Evolutionary conservation across 2,888 invertebrate genomes (phyloP).

Genomic region (Ditula angustiorana): DNA sequence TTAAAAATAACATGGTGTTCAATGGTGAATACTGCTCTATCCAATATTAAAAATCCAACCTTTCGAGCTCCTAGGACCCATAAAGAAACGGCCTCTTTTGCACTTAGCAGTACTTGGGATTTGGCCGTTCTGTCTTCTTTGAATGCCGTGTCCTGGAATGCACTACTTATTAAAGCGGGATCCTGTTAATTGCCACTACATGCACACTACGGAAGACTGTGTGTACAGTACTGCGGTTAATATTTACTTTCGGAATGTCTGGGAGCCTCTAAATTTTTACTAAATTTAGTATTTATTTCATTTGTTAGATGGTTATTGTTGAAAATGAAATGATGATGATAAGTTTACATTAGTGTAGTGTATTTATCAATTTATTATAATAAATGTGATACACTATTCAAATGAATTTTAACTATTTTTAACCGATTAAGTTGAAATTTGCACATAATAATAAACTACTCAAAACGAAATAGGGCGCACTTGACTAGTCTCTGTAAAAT

Average conservation of each 20-base stretch:
- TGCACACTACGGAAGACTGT: constrained; percentile 65
- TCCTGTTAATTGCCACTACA: constrained; percentile 80
- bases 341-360: not conserved
- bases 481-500: too few species aligned
- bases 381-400: not conserved
- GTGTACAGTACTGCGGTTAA: constrained; percentile 45
- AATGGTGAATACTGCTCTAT: constrained; percentile 59
- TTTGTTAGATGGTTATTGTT: not conserved
- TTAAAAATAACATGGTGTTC: constrained; percentile 48
- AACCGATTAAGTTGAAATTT: too few species aligned
- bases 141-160: constrained; percentile 90
- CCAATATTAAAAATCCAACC: constrained; percentile 86
- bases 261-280: not conserved
- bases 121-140: constrained; percentile 88
- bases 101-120: constrained; percentile 94
- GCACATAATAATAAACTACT: too few species aligned
- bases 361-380: too few species aligned
- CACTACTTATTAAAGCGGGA: constrained; percentile 82
- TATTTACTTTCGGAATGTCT: constrained; percentile 11
- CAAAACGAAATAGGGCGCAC: too few species aligned
- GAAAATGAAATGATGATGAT: not conserved
- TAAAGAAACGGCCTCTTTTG: constrained; percentile 97
- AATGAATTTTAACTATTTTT: not conserved
- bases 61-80: constrained; percentile 97
- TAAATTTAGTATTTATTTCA: constrained; percentile 6